Evolutionary conservation across 2,113 vertebrate species (phyloP).

Genomic region (Microtus ochrogaster): DNA sequence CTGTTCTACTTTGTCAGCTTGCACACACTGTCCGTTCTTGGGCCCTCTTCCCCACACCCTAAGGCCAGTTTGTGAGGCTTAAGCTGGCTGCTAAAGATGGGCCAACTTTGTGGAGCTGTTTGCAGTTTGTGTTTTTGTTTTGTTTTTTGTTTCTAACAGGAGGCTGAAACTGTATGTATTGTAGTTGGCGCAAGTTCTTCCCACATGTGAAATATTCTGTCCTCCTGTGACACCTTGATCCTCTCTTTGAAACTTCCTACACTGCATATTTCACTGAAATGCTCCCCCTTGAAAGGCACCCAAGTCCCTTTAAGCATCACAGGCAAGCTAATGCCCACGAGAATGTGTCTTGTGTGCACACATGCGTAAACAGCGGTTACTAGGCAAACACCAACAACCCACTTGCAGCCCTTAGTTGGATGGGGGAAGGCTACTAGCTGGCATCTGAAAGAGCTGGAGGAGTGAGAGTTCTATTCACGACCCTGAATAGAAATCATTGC

Average conservation of each 20-base stretch:
- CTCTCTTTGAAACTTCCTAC: constrained; percentile 14
- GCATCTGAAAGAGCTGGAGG: too few species aligned
- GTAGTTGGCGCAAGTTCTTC: neutral
- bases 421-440: neutral
- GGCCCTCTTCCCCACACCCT: neutral
- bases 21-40: neutral
- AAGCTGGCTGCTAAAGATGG: neutral
- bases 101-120: neutral
- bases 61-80: neutral
- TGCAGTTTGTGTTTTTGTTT: neutral
- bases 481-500: neutral
- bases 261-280: neutral
- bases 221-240: neutral
- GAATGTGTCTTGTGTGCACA: neutral
- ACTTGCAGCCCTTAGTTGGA: neutral
- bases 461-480: neutral
- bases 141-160: neutral
- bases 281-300: neutral
- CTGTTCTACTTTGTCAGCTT: neutral
- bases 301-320: neutral
- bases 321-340: constrained; percentile 6
- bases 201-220: constrained; percentile 6
- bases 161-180: neutral
- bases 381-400: neutral
- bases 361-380: neutral